Evolutionary conservation across 2,888 invertebrate species (phyloP).

Genomic region (Alcis repandata): DNA sequence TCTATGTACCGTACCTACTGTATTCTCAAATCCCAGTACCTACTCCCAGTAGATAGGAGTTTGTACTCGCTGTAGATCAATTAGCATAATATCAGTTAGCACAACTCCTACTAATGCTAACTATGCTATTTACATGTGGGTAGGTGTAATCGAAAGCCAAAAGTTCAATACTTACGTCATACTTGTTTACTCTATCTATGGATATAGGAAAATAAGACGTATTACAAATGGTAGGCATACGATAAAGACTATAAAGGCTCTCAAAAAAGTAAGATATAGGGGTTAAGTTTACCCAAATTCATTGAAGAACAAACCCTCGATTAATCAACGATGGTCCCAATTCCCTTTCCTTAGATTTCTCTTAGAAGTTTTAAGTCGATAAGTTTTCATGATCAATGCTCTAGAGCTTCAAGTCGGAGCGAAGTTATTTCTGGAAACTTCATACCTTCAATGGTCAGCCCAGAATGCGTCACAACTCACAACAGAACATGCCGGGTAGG

Average conservation of each 20-base stretch:
- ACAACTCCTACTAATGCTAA: too few species aligned
- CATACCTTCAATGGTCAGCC: slow-evolving; percentile 2
- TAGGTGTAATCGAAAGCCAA: too few species aligned
- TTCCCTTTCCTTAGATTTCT: slow-evolving; percentile 6
- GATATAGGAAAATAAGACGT: background rate
- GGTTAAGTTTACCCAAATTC: background rate
- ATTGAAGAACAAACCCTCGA: background rate
- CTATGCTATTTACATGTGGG: too few species aligned
- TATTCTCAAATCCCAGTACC: too few species aligned
- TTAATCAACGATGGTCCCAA: slow-evolving; percentile 11
- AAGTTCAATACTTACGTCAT: too few species aligned
- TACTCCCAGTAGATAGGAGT: too few species aligned
- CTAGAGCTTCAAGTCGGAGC: background rate
- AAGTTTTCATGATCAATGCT: slow-evolving; percentile 5
- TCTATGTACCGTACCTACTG: background rate
- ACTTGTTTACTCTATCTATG: background rate
- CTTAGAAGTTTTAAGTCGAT: background rate
- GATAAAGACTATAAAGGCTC: too few species aligned
- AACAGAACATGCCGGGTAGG: background rate
- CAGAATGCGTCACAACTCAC: slow-evolving; percentile 11
- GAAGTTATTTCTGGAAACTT: slow-evolving; percentile 5
- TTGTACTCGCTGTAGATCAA: too few species aligned
- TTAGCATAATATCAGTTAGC: too few species aligned
- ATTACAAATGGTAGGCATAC: too few species aligned
- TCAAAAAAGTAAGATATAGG: background rate